phyloP scores from a whole-genome alignment of 2,888 invertebrate species.

The Plagodis dolabraria region DNA sequence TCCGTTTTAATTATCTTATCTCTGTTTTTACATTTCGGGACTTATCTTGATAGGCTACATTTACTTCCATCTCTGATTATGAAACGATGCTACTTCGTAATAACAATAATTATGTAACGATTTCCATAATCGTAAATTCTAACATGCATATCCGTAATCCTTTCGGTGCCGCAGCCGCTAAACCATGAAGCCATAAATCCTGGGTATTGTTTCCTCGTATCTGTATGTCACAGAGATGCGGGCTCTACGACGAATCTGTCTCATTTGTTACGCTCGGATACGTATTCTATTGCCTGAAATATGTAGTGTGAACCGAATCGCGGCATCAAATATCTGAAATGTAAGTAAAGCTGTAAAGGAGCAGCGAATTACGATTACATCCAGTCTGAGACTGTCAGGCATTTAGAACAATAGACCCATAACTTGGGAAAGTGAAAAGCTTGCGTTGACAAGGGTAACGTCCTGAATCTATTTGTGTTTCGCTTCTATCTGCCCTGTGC shows the following conservation, averaged over 20 bases:
- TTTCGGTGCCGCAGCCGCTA: slow-evolving; percentile 41
- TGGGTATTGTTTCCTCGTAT: slow-evolving; percentile 62
- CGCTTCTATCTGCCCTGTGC: slow-evolving; percentile 47
- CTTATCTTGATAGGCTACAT: slow-evolving; percentile 23
- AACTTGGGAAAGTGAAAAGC: slow-evolving; percentile 71
- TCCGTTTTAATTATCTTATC: slow-evolving; percentile 32
- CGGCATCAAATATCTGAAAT: slow-evolving; percentile 24
- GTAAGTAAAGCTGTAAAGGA: slow-evolving; percentile 11
- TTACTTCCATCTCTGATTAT: slow-evolving; percentile 5
- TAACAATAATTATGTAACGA: slow-evolving; percentile 9
- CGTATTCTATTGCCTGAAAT: slow-evolving; percentile 29
- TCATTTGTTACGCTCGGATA: slow-evolving; percentile 27
- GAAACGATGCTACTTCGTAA: slow-evolving; percentile 6
- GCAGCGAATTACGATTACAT: slow-evolving; percentile 33
- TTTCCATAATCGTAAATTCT: slow-evolving; percentile 32
- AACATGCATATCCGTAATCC: slow-evolving; percentile 37
- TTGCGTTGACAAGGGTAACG: slow-evolving; percentile 71
- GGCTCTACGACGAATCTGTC: slow-evolving; percentile 39
- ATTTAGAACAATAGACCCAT: slow-evolving; percentile 67
- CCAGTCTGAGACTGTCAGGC: slow-evolving; percentile 45
- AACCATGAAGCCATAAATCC: slow-evolving; percentile 62
- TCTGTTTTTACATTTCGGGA: slow-evolving; percentile 30
- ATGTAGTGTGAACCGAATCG: slow-evolving; percentile 29
- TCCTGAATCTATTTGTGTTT: slow-evolving; percentile 65
- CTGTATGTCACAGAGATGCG: slow-evolving; percentile 54